These are phyloP conservation scores for Aplysina aerophoba DNA, from an alignment of 37 sponge, comb jelly and placozoan genomes.

Conservation along the genomic window DNA sequence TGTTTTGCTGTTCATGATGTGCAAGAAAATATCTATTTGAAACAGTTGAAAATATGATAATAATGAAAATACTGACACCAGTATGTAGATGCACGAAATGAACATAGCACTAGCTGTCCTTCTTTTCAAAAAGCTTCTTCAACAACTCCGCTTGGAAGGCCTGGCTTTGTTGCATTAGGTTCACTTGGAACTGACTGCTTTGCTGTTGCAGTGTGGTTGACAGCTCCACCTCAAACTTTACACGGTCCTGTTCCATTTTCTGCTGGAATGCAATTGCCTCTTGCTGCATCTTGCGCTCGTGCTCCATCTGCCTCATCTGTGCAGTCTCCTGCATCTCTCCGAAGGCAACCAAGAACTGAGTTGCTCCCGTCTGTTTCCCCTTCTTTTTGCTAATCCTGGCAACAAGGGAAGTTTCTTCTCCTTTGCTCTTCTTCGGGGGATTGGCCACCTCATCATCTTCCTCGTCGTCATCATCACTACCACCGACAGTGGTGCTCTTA, in stretches of 20 bases:
- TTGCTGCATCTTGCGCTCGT: constrained; percentile 14
- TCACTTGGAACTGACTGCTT: background rate
- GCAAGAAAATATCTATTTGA: too few species aligned
- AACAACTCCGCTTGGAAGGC: constrained; percentile 2
- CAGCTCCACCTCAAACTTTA: background rate
- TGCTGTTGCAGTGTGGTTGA: background rate
- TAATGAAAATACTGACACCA: too few species aligned
- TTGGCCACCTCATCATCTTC: background rate
- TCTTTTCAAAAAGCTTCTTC: constrained; percentile 1
- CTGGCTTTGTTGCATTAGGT: background rate
- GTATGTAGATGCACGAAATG: too few species aligned
- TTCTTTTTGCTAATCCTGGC: background rate
- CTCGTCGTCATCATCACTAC: background rate
- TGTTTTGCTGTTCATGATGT: too few species aligned
- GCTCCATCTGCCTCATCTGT: background rate
- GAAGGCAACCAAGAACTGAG: background rate
- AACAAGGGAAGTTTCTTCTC: background rate
- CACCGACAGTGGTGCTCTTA: background rate
- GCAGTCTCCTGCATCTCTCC: background rate
- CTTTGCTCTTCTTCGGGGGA: background rate
- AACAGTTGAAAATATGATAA: too few species aligned
- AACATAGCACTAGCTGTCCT: background rate
- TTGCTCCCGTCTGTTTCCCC: background rate
- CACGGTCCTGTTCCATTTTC: constrained; percentile 3
- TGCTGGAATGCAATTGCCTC: background rate